phyloP scores from a whole-genome alignment of 2,888 invertebrate species.

The Sphaerophoria taeniata region DNA sequence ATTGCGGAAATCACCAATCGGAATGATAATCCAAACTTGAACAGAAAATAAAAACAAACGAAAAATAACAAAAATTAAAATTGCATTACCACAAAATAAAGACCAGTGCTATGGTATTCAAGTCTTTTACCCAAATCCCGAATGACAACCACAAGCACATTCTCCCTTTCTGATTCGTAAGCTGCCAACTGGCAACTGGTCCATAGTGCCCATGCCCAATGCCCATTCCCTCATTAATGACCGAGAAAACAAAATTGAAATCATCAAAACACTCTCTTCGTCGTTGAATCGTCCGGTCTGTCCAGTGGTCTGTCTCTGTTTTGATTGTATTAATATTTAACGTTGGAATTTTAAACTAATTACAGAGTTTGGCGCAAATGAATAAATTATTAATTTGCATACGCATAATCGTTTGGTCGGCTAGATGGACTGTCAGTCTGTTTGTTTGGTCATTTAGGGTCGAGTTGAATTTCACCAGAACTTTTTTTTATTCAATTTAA shows the following conservation, averaged over 20 bases:
- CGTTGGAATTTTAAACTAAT: constrained; percentile 73
- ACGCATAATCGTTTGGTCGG: constrained; percentile 57
- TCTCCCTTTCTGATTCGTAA: too few species aligned
- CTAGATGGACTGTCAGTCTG: constrained; percentile 4
- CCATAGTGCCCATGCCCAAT: not conserved
- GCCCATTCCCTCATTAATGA: constrained; percentile 1
- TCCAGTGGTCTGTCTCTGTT: constrained; percentile 32
- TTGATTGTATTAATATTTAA: constrained; percentile 72
- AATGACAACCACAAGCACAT: too few species aligned
- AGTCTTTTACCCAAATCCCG: too few species aligned
- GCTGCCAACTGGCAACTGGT: not conserved
- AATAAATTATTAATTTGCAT: constrained; percentile 73
- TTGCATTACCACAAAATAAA: constrained; percentile 45
- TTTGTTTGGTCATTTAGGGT: constrained; percentile 31
- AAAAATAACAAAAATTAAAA: constrained; percentile 34
- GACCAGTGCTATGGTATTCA: constrained; percentile 18
- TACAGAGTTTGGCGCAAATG: constrained; percentile 72
- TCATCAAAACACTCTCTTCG: constrained; percentile 48
- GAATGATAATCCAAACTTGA: constrained; percentile 29
- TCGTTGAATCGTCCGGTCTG: not conserved
- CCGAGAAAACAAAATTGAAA: constrained; percentile 9
- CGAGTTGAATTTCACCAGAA: constrained; percentile 41
- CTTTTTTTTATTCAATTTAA: not conserved
- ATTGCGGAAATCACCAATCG: constrained; percentile 28
- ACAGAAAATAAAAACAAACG: constrained; percentile 13